phyloP scores from a whole-genome alignment of 2,797 vertebrate species.

The Gallinago stenura region DNA sequence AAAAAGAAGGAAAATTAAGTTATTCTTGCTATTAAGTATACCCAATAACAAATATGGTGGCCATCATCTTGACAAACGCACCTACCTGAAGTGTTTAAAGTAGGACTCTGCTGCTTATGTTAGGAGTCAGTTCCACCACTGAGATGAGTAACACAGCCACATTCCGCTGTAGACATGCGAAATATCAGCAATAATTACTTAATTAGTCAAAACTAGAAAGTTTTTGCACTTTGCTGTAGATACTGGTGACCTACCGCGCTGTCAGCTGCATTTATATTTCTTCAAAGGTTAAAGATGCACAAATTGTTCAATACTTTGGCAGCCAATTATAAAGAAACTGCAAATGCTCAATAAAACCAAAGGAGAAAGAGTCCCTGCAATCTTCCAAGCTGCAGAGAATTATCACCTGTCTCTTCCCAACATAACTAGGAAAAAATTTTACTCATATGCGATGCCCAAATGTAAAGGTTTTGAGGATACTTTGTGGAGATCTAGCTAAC shows the following conservation, averaged over 20 bases:
- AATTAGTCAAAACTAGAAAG: neutral
- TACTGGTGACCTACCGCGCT: neutral
- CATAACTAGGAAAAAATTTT: neutral
- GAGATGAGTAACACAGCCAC: neutral
- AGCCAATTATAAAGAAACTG: neutral
- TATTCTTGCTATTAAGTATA: neutral
- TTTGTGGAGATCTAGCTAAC: neutral
- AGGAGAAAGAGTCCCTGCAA: neutral
- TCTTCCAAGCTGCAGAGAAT: neutral
- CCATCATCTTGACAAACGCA: neutral
- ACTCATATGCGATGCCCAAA: neutral
- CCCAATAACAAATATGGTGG: neutral
- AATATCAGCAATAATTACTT: neutral
- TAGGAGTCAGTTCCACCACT: neutral
- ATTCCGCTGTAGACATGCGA: neutral
- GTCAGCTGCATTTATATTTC: neutral
- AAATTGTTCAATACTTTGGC: neutral
- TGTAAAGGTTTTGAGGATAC: neutral
- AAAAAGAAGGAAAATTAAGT: neutral
- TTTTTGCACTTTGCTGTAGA: neutral
- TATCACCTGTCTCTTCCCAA: neutral
- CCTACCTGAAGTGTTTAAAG: neutral
- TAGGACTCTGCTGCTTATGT: neutral
- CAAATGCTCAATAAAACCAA: neutral
- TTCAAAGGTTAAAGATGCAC: neutral